Evolutionary conservation across 2,888 invertebrate species (phyloP).

Genomic region (Lycaena phlaeas): DNA sequence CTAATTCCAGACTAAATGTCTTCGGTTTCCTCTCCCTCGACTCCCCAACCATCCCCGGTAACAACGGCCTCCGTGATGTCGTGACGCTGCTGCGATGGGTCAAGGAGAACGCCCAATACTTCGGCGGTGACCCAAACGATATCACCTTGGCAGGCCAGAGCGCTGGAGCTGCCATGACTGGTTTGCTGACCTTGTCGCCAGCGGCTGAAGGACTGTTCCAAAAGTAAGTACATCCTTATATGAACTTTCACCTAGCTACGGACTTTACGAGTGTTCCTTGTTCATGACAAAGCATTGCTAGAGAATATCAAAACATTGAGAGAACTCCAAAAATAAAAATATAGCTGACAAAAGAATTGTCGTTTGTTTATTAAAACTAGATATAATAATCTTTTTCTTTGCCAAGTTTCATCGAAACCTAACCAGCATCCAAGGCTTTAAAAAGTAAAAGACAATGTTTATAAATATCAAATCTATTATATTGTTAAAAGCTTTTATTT

Average conservation of each 20-base stretch:
- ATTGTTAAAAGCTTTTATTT: not conserved
- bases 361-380: too few species aligned
- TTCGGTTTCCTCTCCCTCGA: slow-evolving; percentile 59
- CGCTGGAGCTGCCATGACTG: slow-evolving; percentile 45
- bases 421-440: too few species aligned
- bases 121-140: slow-evolving; percentile 52
- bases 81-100: slow-evolving; percentile 57
- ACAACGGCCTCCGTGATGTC: slow-evolving; percentile 56
- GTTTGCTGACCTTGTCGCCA: slow-evolving; percentile 44
- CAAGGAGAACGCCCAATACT: slow-evolving; percentile 38
- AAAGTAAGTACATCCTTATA: slow-evolving; percentile 34
- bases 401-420: not conserved
- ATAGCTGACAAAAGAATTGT: too few species aligned
- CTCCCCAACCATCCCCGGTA: slow-evolving; percentile 48
- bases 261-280: too few species aligned
- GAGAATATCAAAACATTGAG: too few species aligned
- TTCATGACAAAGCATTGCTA: too few species aligned
- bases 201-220: slow-evolving; percentile 43
- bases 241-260: too few species aligned
- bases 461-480: too few species aligned
- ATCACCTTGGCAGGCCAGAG: slow-evolving; percentile 60
- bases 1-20: slow-evolving; percentile 43
- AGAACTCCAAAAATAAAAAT: too few species aligned
- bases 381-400: too few species aligned
- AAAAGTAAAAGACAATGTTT: too few species aligned